Evolutionary conservation across 2,888 invertebrate species (phyloP).

Genomic region (Sinodicranocentrus sp.): DNA sequence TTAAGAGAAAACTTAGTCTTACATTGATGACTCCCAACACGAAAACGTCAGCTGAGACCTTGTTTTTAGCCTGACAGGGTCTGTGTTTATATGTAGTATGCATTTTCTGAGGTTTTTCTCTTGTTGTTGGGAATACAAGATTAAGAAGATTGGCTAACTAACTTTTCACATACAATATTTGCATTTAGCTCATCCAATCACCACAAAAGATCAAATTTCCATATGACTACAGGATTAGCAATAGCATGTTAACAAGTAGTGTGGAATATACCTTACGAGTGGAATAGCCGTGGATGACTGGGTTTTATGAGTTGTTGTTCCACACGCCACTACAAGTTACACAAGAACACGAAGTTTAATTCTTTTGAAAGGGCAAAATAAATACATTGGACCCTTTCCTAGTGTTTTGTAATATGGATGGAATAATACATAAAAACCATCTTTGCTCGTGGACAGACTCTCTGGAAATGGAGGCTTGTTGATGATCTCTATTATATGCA

Average conservation of each 20-base stretch:
- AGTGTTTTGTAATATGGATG: no score
- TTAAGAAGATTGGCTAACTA: slow-evolving; percentile 24
- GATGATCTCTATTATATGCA: no score
- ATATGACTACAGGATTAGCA: slow-evolving; percentile 14
- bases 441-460: no score
- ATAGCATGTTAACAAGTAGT: not conserved
- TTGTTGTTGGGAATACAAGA: not conserved
- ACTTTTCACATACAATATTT: slow-evolving; percentile 37
- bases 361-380: no score
- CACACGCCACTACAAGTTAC: no score
- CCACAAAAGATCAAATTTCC: slow-evolving; percentile 57
- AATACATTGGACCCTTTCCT: no score
- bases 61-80: no score
- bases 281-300: slow-evolving; percentile 37
- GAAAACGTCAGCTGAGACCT: not conserved
- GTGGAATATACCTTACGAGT: not conserved
- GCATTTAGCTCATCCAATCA: slow-evolving; percentile 46
- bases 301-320: slow-evolving; percentile 8
- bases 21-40: slow-evolving; percentile 11
- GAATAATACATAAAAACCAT: no score
- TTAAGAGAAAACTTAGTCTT: slow-evolving; percentile 26
- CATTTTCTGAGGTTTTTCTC: not conserved
- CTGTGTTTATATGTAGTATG: no score
- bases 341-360: no score
- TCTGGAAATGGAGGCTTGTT: no score